Evolutionary conservation across 1,140 invertebrate genomes (phyloP).

Genomic region (Ericerus pela): DNA sequence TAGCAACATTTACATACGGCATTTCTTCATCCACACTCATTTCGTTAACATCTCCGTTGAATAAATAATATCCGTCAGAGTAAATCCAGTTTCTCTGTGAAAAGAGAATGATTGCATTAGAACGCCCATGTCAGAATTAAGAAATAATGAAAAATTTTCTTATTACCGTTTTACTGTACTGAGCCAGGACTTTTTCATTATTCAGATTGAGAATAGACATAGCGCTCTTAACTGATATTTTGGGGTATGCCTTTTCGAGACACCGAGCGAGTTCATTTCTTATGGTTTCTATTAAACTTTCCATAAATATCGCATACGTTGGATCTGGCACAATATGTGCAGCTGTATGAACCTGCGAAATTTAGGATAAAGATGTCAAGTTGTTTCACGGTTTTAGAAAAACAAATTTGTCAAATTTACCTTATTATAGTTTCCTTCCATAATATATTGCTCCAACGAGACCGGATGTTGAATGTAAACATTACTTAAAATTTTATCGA

Average conservation of each 20-base stretch:
- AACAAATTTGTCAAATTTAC: slow-evolving; percentile 30
- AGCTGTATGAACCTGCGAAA: slow-evolving; percentile 55
- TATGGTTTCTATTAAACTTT: slow-evolving; percentile 88
- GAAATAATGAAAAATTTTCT: slow-evolving; percentile 11
- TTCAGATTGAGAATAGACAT: slow-evolving; percentile 77
- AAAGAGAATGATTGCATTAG: slow-evolving; percentile 17
- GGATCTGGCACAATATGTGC: slow-evolving; percentile 91
- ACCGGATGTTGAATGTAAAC: slow-evolving; percentile 90
- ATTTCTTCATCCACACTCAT: slow-evolving; percentile 56
- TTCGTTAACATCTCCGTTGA: slow-evolving; percentile 43
- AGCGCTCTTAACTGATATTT: slow-evolving; percentile 74
- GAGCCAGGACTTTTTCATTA: slow-evolving; percentile 53
- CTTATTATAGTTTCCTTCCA: slow-evolving; percentile 99
- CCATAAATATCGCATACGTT: slow-evolving; percentile 94
- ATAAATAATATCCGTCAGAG: slow-evolving; percentile 65
- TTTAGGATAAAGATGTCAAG: not conserved
- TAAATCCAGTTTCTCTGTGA: slow-evolving; percentile 56
- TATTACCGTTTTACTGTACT: slow-evolving; percentile 59
- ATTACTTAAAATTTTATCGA: slow-evolving; percentile 82
- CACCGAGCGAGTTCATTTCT: slow-evolving; percentile 91
- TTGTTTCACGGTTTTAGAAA: not conserved
- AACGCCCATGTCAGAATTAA: not conserved
- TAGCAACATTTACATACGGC: not conserved
- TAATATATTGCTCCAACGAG: slow-evolving; percentile 92
- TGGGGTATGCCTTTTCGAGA: slow-evolving; percentile 90